Evolutionary conservation across 2,888 invertebrate species (phyloP), one percentile per base, ranked within the genome.

Genomic region (Micoletzkya japonica): DNA sequence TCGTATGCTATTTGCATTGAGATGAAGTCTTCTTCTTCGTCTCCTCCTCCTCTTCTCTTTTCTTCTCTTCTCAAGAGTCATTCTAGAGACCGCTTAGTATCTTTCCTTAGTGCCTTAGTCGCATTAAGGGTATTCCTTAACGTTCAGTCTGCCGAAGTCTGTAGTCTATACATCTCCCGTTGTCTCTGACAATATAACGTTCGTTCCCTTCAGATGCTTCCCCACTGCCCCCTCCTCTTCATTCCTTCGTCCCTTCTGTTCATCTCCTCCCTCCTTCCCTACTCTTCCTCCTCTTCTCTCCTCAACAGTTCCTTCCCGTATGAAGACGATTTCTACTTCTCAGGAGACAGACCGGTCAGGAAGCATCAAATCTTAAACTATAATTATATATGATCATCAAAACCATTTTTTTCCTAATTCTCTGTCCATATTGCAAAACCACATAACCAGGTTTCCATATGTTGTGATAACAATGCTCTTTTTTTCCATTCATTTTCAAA

Each of bases 1-100:
- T n/a, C n/a, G n/a, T n/a, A n/a, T n/a, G n/a, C 54, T 32, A 63
- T 63, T 63, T 63, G 50, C 63, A 63, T 63, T 50, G 44, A 63
- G 50, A 63, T 49, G 63, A 28, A 32, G 20, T 26, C 50, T 50
- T 63, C 32, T 63, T 50, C n/a, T n/a, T n/a, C n/a, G n/a, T n/a
- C n/a, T n/a, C n/a, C n/a, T n/a, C n/a, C n/a, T n/a, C n/a, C n/a
- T n/a, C n/a, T n/a, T n/a, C n/a, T n/a, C n/a, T n/a, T n/a, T n/a
- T n/a, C n/a, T n/a, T n/a, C n/a, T n/a, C n/a, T n/a, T n/a, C n/a
- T n/a, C n/a, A n/a, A n/a, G n/a, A n/a, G n/a, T n/a, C n/a, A n/a
- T n/a, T n/a, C n/a, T n/a, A n/a, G n/a, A n/a, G n/a, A n/a, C n/a
- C n/a, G n/a, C n/a, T n/a, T n/a, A n/a, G n/a, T n/a, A n/a, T n/a